Percentiles rank a stretch among this genome's conserved stretches.
These are phyloP conservation scores for Varanus salvator DNA, from an alignment of 2,113 vertebrate genomes.

Conservation along the genomic window DNA sequence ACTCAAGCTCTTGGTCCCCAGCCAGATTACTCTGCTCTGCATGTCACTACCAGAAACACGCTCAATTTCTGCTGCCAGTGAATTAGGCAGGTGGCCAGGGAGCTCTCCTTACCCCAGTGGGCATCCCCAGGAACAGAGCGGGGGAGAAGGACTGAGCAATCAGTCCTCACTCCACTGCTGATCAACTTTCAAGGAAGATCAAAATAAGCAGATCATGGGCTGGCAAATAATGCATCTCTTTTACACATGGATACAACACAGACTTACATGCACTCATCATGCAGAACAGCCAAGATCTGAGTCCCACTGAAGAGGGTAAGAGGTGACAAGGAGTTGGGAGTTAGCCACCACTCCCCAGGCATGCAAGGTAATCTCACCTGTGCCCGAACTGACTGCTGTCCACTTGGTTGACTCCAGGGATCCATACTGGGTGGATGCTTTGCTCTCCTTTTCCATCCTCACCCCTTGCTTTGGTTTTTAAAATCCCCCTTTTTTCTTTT, in stretches of 20 bases:
- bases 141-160: neutral
- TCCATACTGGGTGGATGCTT: conserved; percentile 76
- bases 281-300: neutral
- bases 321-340: neutral
- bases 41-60: neutral
- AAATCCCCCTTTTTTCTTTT: too few relatives aligned
- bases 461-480: neutral
- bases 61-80: rapidly evolving
- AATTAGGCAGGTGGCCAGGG: neutral
- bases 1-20: neutral
- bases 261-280: neutral
- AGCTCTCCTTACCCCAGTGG: neutral
- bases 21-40: conserved; percentile 10
- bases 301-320: neutral
- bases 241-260: neutral
- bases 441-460: conserved; percentile 78
- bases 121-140: too few relatives aligned
- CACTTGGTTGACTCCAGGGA: conserved; percentile 82
- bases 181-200: conserved; percentile 24
- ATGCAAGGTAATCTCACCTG: conserved; percentile 73
- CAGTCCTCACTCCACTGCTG: neutral
- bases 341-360: neutral
- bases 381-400: conserved; percentile 66
- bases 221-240: neutral
- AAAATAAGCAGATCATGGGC: neutral